Conservation (phyloP, 2,113 vertebrate species). For the Microcebus murinus region DNA sequence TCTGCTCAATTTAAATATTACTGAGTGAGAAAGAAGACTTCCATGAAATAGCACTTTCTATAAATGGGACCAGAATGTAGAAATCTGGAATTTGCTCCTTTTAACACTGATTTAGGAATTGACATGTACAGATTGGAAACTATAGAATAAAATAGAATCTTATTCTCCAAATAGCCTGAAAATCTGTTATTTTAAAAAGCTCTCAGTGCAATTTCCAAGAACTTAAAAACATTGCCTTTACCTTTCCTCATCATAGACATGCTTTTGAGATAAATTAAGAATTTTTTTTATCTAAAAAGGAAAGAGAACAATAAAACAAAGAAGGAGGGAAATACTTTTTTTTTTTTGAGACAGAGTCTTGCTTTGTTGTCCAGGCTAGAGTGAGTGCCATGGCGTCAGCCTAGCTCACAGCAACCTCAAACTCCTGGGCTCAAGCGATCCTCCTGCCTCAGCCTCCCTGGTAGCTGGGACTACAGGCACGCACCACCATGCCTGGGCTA, state of each 20-base stretch:
- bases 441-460: too few species aligned
- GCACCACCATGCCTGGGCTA: too few species aligned
- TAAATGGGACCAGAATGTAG: not conserved
- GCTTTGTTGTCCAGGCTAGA: too few species aligned
- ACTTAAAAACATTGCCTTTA: not conserved
- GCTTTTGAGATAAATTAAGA: not conserved
- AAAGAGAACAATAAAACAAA: not conserved
- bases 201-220: constrained; percentile 1
- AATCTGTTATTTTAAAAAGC: constrained; percentile 12
- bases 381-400: too few species aligned
- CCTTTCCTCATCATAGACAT: not conserved
- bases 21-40: not conserved
- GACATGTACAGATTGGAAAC: not conserved
- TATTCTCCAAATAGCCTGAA: not conserved
- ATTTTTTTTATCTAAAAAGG: not conserved
- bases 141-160: not conserved
- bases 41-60: constrained; percentile 1
- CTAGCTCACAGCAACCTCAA: too few species aligned
- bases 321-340: too few species aligned
- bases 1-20: not conserved
- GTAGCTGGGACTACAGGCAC: too few species aligned
- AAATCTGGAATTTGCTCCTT: not conserved
- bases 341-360: not conserved
- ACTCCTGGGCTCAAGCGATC: too few species aligned
- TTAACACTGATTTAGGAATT: not conserved